Conservation (phyloP, 2,113 vertebrate genomes). For the Arenaria interpres region DNA sequence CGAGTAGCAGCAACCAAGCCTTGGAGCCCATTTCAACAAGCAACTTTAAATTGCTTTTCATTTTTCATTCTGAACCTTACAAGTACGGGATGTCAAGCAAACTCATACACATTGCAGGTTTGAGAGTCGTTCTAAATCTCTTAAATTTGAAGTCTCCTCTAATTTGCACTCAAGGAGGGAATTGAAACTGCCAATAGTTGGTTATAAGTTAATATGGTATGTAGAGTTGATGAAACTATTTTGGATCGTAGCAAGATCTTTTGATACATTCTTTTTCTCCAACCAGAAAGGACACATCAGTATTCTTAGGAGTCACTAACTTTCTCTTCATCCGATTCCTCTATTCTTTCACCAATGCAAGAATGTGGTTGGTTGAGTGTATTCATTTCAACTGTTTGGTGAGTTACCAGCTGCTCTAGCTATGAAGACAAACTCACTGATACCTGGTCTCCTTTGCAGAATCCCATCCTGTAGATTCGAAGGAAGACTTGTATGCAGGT, state of each 20-base stretch:
- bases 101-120: fast-evolving
- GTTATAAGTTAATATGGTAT: background rate
- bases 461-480: background rate
- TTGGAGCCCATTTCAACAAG: background rate
- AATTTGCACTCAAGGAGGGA: background rate
- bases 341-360: background rate
- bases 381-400: background rate
- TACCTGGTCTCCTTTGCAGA: background rate
- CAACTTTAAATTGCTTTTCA: background rate
- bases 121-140: background rate
- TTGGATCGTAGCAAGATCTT: background rate
- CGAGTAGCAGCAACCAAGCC: background rate
- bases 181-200: background rate
- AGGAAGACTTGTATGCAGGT: background rate
- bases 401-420: background rate
- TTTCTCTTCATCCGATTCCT: background rate
- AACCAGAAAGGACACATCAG: background rate
- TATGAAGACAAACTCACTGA: background rate
- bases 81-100: background rate
- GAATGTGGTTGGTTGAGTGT: background rate
- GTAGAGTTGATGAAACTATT: background rate
- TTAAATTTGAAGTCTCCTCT: background rate
- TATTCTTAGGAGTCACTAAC: background rate
- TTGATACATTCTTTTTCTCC: background rate
- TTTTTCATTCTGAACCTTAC: background rate